These are phyloP conservation scores for Spodoptera littoralis DNA, from an alignment of 2,888 invertebrate species.

Conservation along the genomic window DNA sequence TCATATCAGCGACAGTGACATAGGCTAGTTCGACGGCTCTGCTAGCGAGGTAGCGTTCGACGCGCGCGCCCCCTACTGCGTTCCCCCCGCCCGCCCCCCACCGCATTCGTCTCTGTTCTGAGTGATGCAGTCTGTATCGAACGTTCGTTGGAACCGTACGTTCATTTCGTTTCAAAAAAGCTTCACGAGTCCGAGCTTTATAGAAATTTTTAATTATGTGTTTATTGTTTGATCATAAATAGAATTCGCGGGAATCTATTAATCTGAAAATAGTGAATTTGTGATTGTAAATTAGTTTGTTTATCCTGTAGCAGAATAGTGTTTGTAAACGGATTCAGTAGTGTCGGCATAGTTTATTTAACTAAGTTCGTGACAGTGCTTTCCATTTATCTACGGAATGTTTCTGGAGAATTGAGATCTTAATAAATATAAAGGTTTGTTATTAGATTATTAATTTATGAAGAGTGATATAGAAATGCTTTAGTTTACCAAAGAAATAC, in stretches of 20 bases:
- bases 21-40: constrained; percentile 79
- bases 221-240: constrained; percentile 64
- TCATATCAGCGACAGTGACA: constrained; percentile 83
- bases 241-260: constrained; percentile 58
- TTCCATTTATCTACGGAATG: constrained; percentile 76
- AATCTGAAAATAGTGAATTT: constrained; percentile 65
- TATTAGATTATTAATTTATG: constrained; percentile 3
- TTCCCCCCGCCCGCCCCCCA: constrained; percentile 60
- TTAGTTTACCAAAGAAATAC: constrained; percentile 4
- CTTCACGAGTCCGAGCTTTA: constrained; percentile 85
- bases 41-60: constrained; percentile 64
- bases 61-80: constrained; percentile 78
- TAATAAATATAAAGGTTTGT: constrained; percentile 71
- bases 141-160: constrained; percentile 63
- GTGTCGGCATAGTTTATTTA: constrained; percentile 78
- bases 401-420: constrained; percentile 74
- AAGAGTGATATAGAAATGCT: background rate
- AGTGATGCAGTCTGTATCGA: constrained; percentile 80
- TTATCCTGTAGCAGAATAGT: constrained; percentile 58
- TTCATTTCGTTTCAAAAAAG: constrained; percentile 63
- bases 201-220: constrained; percentile 75
- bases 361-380: constrained; percentile 80
- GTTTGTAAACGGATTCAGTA: constrained; percentile 73
- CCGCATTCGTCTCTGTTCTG: constrained; percentile 62
- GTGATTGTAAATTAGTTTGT: constrained; percentile 60